Conservation (phyloP, 2,797 vertebrate species). For the Pseudomugil tenellus region DNA sequence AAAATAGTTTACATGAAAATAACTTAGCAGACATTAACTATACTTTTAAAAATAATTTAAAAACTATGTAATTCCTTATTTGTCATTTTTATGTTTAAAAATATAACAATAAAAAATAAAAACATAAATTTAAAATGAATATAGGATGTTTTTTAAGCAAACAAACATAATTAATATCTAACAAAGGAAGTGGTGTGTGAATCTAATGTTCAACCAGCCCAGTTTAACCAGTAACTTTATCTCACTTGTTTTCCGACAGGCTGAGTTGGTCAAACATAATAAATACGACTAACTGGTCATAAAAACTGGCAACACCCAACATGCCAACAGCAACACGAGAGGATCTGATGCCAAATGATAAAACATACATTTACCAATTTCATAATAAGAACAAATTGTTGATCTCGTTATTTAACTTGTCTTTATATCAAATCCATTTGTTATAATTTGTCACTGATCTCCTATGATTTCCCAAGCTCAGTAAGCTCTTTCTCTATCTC, state of each 20-base stretch:
- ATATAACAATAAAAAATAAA: too few species aligned
- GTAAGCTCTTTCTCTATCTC: constrained; percentile 23
- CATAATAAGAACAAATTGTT: not conserved
- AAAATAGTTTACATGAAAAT: too few species aligned
- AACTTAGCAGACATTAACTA: too few species aligned
- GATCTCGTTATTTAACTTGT: not conserved
- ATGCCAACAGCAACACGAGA: too few species aligned
- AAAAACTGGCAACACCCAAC: not conserved
- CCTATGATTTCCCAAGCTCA: constrained; percentile 9
- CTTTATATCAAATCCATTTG: not conserved
- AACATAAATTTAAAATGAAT: too few species aligned
- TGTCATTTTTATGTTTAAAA: too few species aligned
- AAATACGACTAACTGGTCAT: not conserved
- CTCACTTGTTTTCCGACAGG: not conserved
- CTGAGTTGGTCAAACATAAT: not conserved
- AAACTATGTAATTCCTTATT: too few species aligned
- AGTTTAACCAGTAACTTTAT: not conserved
- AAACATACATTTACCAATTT: not conserved
- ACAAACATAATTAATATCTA: not conserved
- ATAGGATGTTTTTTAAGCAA: rapidly evolving
- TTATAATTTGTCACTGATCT: not conserved
- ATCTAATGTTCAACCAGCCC: not conserved
- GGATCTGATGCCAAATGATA: not conserved
- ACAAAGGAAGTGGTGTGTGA: not conserved
- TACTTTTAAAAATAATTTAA: too few species aligned